Evolutionary conservation across 2,888 invertebrate species (phyloP), one percentile per base, ranked within the genome.

Genomic region (Leptinotarsa juncta): DNA sequence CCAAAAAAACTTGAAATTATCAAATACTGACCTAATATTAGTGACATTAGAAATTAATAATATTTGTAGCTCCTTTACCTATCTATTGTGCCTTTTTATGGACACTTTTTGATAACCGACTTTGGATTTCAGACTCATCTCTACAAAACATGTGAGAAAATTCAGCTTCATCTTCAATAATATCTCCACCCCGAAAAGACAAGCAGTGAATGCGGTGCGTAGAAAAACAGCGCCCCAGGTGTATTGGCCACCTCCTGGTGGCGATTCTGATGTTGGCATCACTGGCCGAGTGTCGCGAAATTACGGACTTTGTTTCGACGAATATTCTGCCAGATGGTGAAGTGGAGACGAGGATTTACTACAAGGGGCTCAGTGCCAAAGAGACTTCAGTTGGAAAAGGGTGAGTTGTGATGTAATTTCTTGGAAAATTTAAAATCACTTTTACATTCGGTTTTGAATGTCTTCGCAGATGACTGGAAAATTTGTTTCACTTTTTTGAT

Each of bases 241-340:
- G 82, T 81, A 77, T 70, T 57, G 76, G 81, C 83, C 83, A 79
- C 81, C 82, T 83, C 81, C 81, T 83, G 84, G 84, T 83, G 84
- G 83, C 82, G 51, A 57, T 80, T 53, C 70, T 79, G 66, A 66
- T 74, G 74, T 55, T 67, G 62, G 73, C 72, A 67, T 68, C 73
- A 20, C 65, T 71, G 50, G 72, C 60, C 26, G 68, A 67, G 70
- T 89, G 80, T 85, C 88, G 71, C 78, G 88, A 89, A 73, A 88
- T 89, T 70, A 88, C 89, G 69, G 91, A 93, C 86, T 94, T 94
- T 86, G 88, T 93, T 78, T 89, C 93, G 85, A 91, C 90, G 23
- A 93, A 94, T 82, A 89, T 89, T 69, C 87, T 94, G 75, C 85
- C 91, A 72, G 94, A 95, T 84, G 94, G 94, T 3, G 94, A 94